phyloP scores from a whole-genome alignment of 1,140 invertebrate species.

The Drosophila equinoxialis region DNA sequence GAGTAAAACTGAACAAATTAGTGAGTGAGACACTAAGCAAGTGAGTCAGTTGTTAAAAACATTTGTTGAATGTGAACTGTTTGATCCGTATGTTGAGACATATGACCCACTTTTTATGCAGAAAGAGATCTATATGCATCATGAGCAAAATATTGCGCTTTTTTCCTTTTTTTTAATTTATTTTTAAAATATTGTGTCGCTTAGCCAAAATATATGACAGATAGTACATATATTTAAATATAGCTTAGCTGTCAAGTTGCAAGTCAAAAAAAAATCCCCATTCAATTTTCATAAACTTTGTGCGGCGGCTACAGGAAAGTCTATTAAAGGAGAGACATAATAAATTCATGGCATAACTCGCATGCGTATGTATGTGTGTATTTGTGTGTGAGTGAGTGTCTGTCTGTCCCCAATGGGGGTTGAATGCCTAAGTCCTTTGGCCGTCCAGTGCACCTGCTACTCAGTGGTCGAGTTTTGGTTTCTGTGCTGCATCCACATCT shows the following conservation, averaged over 20 bases:
- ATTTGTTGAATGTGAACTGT: too few relatives aligned
- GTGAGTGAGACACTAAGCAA: too few relatives aligned
- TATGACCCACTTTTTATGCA: too few relatives aligned
- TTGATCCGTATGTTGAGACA: too few relatives aligned
- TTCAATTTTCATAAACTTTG: constrained; percentile 29
- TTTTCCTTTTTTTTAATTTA: too few relatives aligned
- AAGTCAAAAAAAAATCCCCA: too few relatives aligned
- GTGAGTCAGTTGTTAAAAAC: too few relatives aligned
- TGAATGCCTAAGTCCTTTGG: constrained; percentile 33
- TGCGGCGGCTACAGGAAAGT: constrained; percentile 24
- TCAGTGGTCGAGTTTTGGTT: constrained; percentile 25
- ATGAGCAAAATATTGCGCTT: too few relatives aligned
- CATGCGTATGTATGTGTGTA: background rate
- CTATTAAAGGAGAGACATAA: constrained; percentile 40
- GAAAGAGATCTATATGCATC: too few relatives aligned
- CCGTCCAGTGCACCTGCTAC: constrained; percentile 62
- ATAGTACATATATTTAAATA: constrained; percentile 20
- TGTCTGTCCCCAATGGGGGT: constrained; percentile 9
- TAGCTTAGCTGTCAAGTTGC: background rate
- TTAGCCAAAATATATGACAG: constrained; percentile 26
- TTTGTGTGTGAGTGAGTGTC: background rate
- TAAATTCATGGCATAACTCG: constrained; percentile 51
- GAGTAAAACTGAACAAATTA: too few relatives aligned
- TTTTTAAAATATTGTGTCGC: background rate
- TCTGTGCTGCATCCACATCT: constrained; percentile 35